These are phyloP conservation scores for Rhabditoides inermis DNA, from an alignment of 2,888 invertebrate species.

Conservation along the genomic window DNA sequence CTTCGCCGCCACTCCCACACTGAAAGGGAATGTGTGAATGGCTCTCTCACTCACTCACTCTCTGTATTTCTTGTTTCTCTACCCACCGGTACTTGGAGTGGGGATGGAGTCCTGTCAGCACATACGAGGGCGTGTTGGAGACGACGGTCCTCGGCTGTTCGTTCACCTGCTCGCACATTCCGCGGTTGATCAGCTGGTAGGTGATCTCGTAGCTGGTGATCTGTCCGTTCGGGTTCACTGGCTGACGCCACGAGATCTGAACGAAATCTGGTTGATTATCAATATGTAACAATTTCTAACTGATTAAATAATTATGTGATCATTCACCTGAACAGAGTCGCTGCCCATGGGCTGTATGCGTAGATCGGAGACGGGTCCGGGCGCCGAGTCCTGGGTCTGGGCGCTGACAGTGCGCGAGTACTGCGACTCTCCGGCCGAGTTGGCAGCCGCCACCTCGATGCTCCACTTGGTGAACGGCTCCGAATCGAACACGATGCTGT, in stretches of 20 bases:
- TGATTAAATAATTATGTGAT: not conserved
- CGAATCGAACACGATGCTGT: slow-evolving; percentile 44
- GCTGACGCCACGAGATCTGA: slow-evolving; percentile 42
- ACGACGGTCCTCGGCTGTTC: slow-evolving; percentile 39
- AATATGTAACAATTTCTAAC: too few species aligned
- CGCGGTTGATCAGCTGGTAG: slow-evolving; percentile 48
- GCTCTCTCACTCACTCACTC: too few species aligned
- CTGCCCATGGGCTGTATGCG: slow-evolving; percentile 39
- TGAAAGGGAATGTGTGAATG: not conserved
- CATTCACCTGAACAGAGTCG: slow-evolving; percentile 38
- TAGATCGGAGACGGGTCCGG: slow-evolving; percentile 48
- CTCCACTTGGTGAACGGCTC: slow-evolving; percentile 49
- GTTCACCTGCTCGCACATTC: slow-evolving; percentile 44
- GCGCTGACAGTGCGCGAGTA: slow-evolving; percentile 44
- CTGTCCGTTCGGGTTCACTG: slow-evolving; percentile 47
- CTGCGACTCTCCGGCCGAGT: slow-evolving; percentile 45
- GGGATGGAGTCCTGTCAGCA: slow-evolving; percentile 45
- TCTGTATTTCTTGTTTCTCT: not conserved
- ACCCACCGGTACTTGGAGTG: slow-evolving; percentile 44
- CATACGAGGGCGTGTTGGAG: slow-evolving; percentile 37
- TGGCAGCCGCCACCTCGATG: slow-evolving; percentile 50
- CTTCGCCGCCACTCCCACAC: slow-evolving; percentile 50
- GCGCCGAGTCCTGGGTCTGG: slow-evolving; percentile 45
- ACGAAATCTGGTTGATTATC: slow-evolving; percentile 1
- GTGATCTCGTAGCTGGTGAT: slow-evolving; percentile 51